Conservation (phyloP, 2,888 invertebrate species). For the Hirtodrosophila histrioides region DNA sequence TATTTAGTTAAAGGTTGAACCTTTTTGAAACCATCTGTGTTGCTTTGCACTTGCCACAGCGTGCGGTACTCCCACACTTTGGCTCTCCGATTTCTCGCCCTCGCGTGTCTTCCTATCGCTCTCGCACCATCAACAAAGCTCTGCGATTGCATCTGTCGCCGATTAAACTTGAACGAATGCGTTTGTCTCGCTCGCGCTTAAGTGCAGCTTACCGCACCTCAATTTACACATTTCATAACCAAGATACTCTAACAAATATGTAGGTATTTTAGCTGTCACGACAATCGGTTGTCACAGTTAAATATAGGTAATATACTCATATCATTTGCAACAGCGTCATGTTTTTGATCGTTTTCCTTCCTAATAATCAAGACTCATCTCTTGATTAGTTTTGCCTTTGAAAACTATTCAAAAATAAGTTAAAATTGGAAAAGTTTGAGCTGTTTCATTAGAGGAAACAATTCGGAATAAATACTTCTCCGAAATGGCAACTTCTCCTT, state of each 20-base stretch:
- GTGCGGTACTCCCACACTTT: constrained; percentile 7
- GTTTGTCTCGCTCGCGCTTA: constrained; percentile 13
- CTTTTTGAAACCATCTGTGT: constrained; percentile 9
- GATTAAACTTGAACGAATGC: neutral
- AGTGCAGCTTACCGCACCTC: constrained; percentile 5
- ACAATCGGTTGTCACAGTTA: no score
- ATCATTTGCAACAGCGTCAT: neutral
- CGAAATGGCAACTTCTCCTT: no score
- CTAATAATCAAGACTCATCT: no score
- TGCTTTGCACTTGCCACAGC: constrained; percentile 36
- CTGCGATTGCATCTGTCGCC: constrained; percentile 15
- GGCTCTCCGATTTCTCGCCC: constrained; percentile 1
- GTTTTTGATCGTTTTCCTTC: no score
- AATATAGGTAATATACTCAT: no score
- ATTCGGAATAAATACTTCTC: no score
- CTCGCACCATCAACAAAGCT: constrained; percentile 23
- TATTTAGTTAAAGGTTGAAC: constrained; percentile 16
- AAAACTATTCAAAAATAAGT: no score
- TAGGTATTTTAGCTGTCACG: no score
- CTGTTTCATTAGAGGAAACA: no score
- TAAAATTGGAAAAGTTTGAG: no score
- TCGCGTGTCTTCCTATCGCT: constrained; percentile 10
- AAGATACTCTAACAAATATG: constrained; percentile 12
- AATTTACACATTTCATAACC: constrained; percentile 26
- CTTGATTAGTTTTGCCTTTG: no score